phyloP scores from a whole-genome alignment of 2,888 invertebrate species.

The Phengaris alcon region DNA sequence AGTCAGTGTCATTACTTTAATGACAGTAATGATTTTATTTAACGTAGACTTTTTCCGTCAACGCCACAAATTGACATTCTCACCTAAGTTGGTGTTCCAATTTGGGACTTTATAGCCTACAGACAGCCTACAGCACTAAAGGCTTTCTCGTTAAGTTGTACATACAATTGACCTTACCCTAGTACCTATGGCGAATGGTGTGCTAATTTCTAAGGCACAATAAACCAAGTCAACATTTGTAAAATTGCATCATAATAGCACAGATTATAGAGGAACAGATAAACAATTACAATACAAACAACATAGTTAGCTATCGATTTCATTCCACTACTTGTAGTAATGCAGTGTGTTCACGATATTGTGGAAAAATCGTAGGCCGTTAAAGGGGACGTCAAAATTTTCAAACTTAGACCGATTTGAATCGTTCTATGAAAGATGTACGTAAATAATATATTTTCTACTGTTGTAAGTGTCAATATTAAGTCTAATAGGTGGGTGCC shows the following conservation, averaged over 20 bases:
- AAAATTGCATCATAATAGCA: background rate
- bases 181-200: background rate
- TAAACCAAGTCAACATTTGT: background rate
- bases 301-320: too few species aligned
- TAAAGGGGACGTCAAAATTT: too few species aligned
- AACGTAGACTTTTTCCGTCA: background rate
- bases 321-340: too few species aligned
- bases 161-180: background rate
- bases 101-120: slow-evolving; percentile 2
- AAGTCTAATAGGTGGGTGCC: background rate
- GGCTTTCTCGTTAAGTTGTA: background rate
- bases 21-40: background rate
- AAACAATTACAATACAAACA: too few species aligned
- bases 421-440: too few species aligned
- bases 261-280: too few species aligned
- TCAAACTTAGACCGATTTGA: too few species aligned
- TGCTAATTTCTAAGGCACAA: background rate
- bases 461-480: background rate
- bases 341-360: too few species aligned
- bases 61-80: background rate
- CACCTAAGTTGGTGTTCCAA: background rate
- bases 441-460: too few species aligned
- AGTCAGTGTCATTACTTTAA: background rate
- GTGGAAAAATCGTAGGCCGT: too few species aligned
- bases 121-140: background rate